A percentile compares a stretch with the other conserved stretches of the same genome.
These are phyloP conservation scores for Petrolisthes cinctipes DNA, from an alignment of 2,888 invertebrate species.

Conservation along the genomic window DNA sequence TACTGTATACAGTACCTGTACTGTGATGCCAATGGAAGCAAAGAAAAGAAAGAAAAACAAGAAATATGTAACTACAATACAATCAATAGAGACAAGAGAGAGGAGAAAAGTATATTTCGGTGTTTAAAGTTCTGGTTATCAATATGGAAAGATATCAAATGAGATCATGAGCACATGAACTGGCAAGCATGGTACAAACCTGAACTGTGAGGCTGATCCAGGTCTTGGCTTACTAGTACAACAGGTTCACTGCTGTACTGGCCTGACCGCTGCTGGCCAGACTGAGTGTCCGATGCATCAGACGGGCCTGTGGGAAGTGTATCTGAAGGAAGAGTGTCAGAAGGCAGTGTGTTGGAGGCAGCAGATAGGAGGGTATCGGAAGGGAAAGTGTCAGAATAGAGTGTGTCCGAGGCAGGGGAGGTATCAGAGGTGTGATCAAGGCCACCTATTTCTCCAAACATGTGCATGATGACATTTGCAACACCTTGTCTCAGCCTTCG, in stretches of 20 bases:
- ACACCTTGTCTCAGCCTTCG: constrained; percentile 60
- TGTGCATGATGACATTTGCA: constrained; percentile 56
- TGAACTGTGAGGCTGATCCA: too few species aligned
- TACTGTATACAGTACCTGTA: too few species aligned
- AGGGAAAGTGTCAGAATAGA: constrained; percentile 39
- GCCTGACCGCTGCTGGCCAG: background rate
- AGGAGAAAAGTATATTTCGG: too few species aligned
- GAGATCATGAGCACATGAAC: too few species aligned
- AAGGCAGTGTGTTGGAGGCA: background rate
- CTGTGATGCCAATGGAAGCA: too few species aligned
- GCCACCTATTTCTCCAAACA: constrained; percentile 60
- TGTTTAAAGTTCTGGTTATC: too few species aligned
- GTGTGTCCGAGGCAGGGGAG: constrained; percentile 42
- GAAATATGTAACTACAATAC: too few species aligned
- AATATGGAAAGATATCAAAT: too few species aligned
- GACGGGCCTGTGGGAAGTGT: background rate
- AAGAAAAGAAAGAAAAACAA: too few species aligned
- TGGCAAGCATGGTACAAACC: too few species aligned
- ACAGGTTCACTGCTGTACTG: background rate
- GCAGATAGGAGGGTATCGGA: background rate
- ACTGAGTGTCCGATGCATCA: background rate
- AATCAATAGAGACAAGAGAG: too few species aligned
- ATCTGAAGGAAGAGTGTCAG: background rate
- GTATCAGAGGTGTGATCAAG: constrained; percentile 39
- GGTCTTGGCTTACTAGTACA: too few species aligned